These are phyloP conservation scores for Lutjanus argentimaculatus DNA, from an alignment of 2,797 vertebrate genomes.

Conservation along the genomic window DNA sequence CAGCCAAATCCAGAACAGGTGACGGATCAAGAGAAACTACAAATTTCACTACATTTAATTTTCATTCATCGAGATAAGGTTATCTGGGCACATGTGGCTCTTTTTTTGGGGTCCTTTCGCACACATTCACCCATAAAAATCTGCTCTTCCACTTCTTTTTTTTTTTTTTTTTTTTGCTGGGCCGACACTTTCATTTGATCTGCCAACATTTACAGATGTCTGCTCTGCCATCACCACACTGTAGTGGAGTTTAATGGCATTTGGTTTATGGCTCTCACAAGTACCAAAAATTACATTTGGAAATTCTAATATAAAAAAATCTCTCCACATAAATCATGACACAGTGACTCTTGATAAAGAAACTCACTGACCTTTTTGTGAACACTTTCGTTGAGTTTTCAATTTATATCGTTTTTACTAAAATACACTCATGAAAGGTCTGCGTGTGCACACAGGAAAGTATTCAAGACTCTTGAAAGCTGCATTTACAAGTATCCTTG, in stretches of 20 bases:
- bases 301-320: background rate
- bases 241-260: background rate
- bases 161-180: background rate
- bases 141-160: background rate
- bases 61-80: background rate
- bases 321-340: background rate
- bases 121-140: background rate
- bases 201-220: background rate
- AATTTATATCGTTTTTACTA: background rate
- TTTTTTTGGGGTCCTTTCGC: background rate
- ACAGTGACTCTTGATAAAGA: background rate
- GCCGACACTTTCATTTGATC: background rate
- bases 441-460: background rate
- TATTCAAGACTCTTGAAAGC: background rate
- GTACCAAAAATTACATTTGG: conserved; percentile 1
- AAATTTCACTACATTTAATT: conserved; percentile 1
- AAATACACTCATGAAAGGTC: background rate
- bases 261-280: background rate
- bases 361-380: background rate
- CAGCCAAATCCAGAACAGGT: conserved; percentile 35
- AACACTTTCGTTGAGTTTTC: background rate
- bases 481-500: too few species aligned
- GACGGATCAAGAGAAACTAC: conserved; percentile 9
- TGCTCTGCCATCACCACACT: background rate
- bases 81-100: background rate